Conservation (phyloP, 2,797 vertebrate species). For the Masticophis lateralis region DNA sequence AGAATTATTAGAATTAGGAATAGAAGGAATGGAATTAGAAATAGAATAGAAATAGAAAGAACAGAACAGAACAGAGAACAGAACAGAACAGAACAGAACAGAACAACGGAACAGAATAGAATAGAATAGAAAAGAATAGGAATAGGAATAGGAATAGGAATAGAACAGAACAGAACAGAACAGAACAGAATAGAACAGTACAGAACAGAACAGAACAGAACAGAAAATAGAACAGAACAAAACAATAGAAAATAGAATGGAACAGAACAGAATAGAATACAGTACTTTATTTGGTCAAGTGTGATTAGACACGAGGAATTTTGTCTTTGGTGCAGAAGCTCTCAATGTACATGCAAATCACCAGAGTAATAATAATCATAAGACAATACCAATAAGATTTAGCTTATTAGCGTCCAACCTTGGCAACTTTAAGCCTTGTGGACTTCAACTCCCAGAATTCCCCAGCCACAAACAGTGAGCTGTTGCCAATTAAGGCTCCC, state of each 20-base stretch:
- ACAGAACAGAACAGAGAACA: too few relatives aligned
- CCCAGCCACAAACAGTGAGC: background rate
- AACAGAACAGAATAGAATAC: too few relatives aligned
- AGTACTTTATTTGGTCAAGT: too few relatives aligned
- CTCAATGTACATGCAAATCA: background rate
- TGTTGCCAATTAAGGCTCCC: background rate
- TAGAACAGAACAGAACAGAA: fast-evolving
- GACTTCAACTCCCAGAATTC: background rate
- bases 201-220: too few relatives aligned
- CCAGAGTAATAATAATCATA: background rate
- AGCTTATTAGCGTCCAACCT: background rate
- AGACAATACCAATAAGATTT: background rate
- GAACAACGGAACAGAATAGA: too few relatives aligned
- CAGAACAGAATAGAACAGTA: background rate
- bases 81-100: too few relatives aligned
- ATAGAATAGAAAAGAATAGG: too few relatives aligned
- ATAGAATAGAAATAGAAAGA: too few relatives aligned
- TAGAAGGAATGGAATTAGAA: too few relatives aligned
- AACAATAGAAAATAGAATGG: too few relatives aligned
- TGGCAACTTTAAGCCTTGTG: background rate
- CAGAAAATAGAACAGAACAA: too few relatives aligned
- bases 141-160: too few relatives aligned
- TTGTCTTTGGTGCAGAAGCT: background rate
- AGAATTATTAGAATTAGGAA: background rate
- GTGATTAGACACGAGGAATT: background rate